Percentiles rank a stretch among this genome's conserved stretches.
Evolutionary conservation across 1,140 invertebrate genomes (phyloP).

Genomic region (Coelopa frigida): DNA sequence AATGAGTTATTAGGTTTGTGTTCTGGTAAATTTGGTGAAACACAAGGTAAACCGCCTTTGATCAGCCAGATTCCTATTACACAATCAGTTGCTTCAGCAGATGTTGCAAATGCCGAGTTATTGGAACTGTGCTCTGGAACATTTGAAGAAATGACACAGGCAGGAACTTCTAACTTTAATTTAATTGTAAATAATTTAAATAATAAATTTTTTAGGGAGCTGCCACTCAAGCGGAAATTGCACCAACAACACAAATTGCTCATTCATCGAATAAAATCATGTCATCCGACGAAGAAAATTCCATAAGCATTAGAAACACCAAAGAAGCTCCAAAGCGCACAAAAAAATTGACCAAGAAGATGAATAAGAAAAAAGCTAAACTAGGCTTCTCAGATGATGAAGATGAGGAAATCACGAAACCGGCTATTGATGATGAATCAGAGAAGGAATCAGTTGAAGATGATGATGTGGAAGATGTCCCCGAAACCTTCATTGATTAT

Average conservation of each 20-base stretch:
- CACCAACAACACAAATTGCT: conserved; percentile 4
- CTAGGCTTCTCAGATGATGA: conserved; percentile 42
- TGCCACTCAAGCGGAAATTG: too few species aligned
- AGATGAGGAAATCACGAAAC: conserved; percentile 37
- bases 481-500: conserved; percentile 52
- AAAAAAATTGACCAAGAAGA: conserved; percentile 34
- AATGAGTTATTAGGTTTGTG: conserved; percentile 50
- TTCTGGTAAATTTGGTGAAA: conserved; percentile 46
- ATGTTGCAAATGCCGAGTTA: conserved; percentile 22
- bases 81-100: conserved; percentile 15
- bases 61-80: conserved; percentile 38
- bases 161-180: too few species aligned
- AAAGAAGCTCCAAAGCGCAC: conserved; percentile 15
- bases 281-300: conserved; percentile 48
- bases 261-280: conserved; percentile 27
- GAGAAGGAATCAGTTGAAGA: conserved; percentile 26
- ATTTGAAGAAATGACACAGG: conserved; percentile 34
- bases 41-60: conserved; percentile 16
- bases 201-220: too few species aligned
- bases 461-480: conserved; percentile 32
- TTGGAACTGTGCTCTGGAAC: conserved; percentile 24
- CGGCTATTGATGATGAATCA: conserved; percentile 27
- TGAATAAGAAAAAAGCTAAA: conserved; percentile 29
- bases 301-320: conserved; percentile 19
- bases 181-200: too few species aligned